These are phyloP conservation scores for Picathartes gymnocephalus DNA, from an alignment of 2,113 vertebrate species.

Conservation along the genomic window DNA sequence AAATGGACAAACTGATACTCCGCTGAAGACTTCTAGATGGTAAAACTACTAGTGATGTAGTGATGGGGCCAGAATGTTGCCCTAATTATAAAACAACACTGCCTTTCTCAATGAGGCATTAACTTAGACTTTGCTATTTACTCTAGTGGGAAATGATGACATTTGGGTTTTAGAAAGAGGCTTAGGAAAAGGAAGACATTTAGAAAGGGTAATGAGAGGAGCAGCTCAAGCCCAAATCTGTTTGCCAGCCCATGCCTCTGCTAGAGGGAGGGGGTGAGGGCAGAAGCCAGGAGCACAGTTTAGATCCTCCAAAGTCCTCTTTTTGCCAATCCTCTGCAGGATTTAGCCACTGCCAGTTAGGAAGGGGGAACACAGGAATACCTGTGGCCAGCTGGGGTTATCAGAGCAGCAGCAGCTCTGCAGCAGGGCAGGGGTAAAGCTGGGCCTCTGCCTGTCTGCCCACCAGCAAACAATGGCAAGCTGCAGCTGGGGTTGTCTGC, in stretches of 20 bases:
- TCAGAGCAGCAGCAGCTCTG: neutral
- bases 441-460: neutral
- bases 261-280: neutral
- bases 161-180: neutral
- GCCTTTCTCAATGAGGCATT: neutral
- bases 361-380: neutral
- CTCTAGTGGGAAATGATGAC: neutral
- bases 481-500: neutral
- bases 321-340: neutral
- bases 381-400: accelerated
- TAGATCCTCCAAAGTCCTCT: neutral
- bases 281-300: neutral
- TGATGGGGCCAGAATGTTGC: neutral
- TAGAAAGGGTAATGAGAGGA: neutral
- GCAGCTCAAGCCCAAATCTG: neutral
- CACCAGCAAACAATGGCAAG: neutral
- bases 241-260: accelerated
- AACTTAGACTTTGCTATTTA: neutral
- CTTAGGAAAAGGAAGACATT: neutral
- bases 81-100: neutral
- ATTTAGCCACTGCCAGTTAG: neutral
- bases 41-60: neutral
- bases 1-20: neutral
- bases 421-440: neutral
- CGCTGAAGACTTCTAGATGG: neutral